A percentile compares a stretch with the other conserved stretches of the same genome.
These are phyloP conservation scores for Falco peregrinus DNA, from an alignment of 2,797 vertebrate genomes.

Conservation along the genomic window DNA sequence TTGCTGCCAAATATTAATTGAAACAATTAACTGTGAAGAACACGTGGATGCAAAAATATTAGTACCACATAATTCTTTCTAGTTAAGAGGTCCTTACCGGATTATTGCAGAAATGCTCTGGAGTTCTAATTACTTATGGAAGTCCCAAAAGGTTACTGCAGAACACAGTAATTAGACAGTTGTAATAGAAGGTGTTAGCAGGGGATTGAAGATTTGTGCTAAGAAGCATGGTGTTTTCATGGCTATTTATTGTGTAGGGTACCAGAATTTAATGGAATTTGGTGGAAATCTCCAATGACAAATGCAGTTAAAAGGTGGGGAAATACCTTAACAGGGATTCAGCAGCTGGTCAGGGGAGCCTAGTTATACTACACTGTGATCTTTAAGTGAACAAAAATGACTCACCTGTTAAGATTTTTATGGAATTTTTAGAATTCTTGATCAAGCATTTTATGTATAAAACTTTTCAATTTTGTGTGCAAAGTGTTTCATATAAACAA, in stretches of 20 bases:
- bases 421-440: background rate
- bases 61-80: constrained; percentile 75
- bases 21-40: constrained; percentile 76
- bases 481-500: background rate
- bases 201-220: constrained; percentile 75
- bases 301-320: constrained; percentile 11
- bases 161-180: constrained; percentile 76
- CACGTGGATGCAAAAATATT: constrained; percentile 64
- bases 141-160: constrained; percentile 74
- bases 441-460: background rate
- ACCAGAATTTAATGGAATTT: constrained; percentile 70
- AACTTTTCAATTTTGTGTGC: background rate
- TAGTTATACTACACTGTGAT: background rate
- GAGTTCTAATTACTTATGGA: constrained; percentile 79
- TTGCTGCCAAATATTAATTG: constrained; percentile 76
- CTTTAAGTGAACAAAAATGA: background rate
- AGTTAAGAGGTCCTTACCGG: constrained; percentile 77
- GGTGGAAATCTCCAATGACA: constrained; percentile 53
- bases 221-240: constrained; percentile 72
- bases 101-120: constrained; percentile 72
- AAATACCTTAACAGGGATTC: background rate
- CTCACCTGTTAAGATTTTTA: background rate
- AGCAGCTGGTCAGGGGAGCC: background rate
- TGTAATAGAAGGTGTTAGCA: constrained; percentile 74
- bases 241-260: constrained; percentile 71